Base-by-base conservation (phyloP, 2,888 invertebrate genomes). In the Diachrysia chrysitis region DNA sequence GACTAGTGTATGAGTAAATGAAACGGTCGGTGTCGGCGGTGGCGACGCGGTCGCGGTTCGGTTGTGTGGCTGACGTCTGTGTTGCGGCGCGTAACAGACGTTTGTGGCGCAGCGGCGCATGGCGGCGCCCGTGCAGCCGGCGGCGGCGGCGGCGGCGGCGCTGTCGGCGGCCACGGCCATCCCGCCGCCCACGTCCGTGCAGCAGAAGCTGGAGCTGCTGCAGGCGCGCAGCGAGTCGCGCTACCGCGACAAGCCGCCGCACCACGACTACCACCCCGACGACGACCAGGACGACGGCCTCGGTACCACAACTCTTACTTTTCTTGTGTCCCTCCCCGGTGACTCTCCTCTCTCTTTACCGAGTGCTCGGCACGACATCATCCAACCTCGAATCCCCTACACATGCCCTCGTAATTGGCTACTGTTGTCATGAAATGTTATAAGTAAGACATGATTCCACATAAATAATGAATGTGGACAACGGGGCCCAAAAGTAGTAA, bases 161-260 rank as follows among this genome's bases (percentile, higher is more conserved):
- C 91, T 95, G 77, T 94, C 94, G 35, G 95, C 95, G 58, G 94
- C 95, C 87, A 93, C 93, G 32, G 95, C 95, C 88, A 93, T 95
- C 89, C 95, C 95, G 81, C 90, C 93, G 83, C 95, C 95, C 87
- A 92, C 91, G 23, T 89, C 94, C 42, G 95, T 95, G 90, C 95
- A 95, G 88, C 95, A 94, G 89, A 89, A 90, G 85, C 91, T 95
- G 76, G 94, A 95, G 84, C 92, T 85, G 88, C 66, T 95, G 90
- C 94, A 94, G 90, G 94, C 94, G 84, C 90, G 93, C 85, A 82
- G 90, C 73, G 91, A 91, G 85, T 82, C 83, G 66, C 90, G 93
- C 78, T 85, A 92, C 89, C 89, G 92, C 16, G 88, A 91, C 78
- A 71, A 76, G 76, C 77, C 62, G 54, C 61, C 78, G 73, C 82